phyloP scores from a whole-genome alignment of 2,888 invertebrate genomes.

The Andrena chrysosceles region DNA sequence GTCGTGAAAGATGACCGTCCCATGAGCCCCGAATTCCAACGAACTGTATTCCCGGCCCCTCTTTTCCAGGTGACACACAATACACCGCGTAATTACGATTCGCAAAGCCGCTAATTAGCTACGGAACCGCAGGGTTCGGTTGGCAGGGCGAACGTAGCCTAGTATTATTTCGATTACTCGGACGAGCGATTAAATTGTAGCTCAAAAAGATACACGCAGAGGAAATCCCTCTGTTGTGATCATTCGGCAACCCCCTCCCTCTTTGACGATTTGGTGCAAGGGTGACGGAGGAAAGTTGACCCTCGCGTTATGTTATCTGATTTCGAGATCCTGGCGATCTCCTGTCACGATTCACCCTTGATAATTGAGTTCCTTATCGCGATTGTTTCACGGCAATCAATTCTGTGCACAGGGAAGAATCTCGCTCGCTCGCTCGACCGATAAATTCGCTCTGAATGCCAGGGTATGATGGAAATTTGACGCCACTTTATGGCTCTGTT shows the following conservation, averaged over 20 bases:
- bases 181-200: constrained; percentile 49
- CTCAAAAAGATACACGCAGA: constrained; percentile 33
- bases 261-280: constrained; percentile 6
- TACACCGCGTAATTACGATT: constrained; percentile 41
- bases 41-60: constrained; percentile 20
- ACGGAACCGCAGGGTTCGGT: constrained; percentile 49
- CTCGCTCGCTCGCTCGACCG: constrained; percentile 48
- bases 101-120: constrained; percentile 47
- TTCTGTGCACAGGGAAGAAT: constrained; percentile 34
- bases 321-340: constrained; percentile 71
- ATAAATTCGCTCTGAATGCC: constrained; percentile 37
- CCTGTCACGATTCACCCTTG: constrained; percentile 64
- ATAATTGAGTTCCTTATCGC: constrained; percentile 70
- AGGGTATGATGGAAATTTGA: background rate
- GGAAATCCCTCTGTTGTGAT: constrained; percentile 33
- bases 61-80: constrained; percentile 31
- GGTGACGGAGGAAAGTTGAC: constrained; percentile 56
- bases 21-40: constrained; percentile 28
- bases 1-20: constrained; percentile 2
- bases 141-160: constrained; percentile 7
- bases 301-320: constrained; percentile 74
- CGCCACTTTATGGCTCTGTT: background rate
- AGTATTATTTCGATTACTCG: constrained; percentile 32
- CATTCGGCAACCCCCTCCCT: constrained; percentile 22
- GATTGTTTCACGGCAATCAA: constrained; percentile 66